phyloP scores from a whole-genome alignment of 2,113 vertebrate species.

The Diphyllodes magnificus region DNA sequence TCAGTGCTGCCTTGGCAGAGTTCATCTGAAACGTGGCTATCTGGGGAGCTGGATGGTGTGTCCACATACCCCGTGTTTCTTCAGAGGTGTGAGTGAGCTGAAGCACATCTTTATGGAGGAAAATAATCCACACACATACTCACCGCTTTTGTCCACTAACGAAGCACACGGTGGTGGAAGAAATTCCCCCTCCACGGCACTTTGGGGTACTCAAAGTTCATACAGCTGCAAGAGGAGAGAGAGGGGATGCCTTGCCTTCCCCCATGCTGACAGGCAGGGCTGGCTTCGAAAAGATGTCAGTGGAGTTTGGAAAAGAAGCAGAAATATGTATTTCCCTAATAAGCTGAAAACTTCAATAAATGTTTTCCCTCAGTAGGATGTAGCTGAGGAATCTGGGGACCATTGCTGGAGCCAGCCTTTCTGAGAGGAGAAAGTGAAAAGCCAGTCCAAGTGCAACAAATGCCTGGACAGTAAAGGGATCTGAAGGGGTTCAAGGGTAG shows the following conservation, averaged over 20 bases:
- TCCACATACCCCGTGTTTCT: not conserved
- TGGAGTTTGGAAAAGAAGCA: slow-evolving; percentile 46
- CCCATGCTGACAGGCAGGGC: not conserved
- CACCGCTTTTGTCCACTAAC: rapidly evolving
- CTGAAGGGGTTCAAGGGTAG: slow-evolving; percentile 2
- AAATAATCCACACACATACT: not conserved
- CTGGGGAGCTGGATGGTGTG: not conserved
- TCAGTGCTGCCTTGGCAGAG: not conserved
- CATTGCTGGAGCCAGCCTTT: slow-evolving; percentile 32
- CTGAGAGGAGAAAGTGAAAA: slow-evolving; percentile 30
- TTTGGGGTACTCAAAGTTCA: not conserved
- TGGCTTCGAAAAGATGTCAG: not conserved
- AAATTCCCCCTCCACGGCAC: not conserved
- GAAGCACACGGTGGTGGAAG: not conserved
- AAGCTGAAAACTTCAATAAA: slow-evolving; percentile 62
- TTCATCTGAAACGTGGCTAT: rapidly evolving
- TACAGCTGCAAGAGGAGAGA: not conserved
- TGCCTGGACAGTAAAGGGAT: slow-evolving; percentile 8
- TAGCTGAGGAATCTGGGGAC: slow-evolving; percentile 59
- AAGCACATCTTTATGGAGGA: not conserved
- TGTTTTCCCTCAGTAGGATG: slow-evolving; percentile 68
- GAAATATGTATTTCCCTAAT: slow-evolving; percentile 63
- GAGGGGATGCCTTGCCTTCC: not conserved
- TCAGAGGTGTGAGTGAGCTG: not conserved
- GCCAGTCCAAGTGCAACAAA: slow-evolving; percentile 63